phyloP scores from a whole-genome alignment of 2,888 invertebrate genomes.

The Scaptomyza flava region DNA sequence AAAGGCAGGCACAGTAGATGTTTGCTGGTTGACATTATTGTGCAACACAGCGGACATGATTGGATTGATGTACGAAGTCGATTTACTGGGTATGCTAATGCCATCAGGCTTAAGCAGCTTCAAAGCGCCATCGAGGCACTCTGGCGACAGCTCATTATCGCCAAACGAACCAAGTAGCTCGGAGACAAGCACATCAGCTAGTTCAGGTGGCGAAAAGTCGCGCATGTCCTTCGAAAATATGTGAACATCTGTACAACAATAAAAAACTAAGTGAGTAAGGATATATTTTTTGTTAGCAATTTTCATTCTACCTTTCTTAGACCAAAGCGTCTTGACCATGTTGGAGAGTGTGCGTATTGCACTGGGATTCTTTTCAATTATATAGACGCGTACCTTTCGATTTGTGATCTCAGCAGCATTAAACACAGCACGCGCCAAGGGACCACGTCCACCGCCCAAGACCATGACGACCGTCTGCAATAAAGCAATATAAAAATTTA shows the following conservation, averaged over 20 bases:
- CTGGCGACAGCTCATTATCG: constrained; percentile 99
- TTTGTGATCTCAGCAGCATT: constrained; percentile 90
- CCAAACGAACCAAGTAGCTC: constrained; percentile 98
- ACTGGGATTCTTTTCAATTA: constrained; percentile 99
- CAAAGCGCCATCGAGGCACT: constrained; percentile 97
- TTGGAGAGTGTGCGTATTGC: constrained; percentile 94
- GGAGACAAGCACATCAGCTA: constrained; percentile 97
- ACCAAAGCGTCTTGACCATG: constrained; percentile 91
- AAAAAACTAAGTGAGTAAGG: neutral
- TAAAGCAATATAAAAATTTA: neutral
- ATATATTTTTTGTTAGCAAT: neutral
- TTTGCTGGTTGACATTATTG: constrained; percentile 88
- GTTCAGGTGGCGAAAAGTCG: constrained; percentile 90
- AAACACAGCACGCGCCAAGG: constrained; percentile 94
- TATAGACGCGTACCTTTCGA: constrained; percentile 92
- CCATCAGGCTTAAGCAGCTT: constrained; percentile 93
- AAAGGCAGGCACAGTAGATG: constrained; percentile 76
- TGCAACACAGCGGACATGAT: constrained; percentile 95
- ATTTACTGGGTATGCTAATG: constrained; percentile 94
- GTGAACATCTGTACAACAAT: constrained; percentile 86
- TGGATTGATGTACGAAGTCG: constrained; percentile 96
- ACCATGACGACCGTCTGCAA: constrained; percentile 90
- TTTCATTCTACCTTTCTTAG: constrained; percentile 85
- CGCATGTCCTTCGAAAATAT: constrained; percentile 95
- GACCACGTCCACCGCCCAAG: constrained; percentile 97